Conservation (phyloP, 1,140 invertebrate species). For the Lutraria rhynchaena region DNA sequence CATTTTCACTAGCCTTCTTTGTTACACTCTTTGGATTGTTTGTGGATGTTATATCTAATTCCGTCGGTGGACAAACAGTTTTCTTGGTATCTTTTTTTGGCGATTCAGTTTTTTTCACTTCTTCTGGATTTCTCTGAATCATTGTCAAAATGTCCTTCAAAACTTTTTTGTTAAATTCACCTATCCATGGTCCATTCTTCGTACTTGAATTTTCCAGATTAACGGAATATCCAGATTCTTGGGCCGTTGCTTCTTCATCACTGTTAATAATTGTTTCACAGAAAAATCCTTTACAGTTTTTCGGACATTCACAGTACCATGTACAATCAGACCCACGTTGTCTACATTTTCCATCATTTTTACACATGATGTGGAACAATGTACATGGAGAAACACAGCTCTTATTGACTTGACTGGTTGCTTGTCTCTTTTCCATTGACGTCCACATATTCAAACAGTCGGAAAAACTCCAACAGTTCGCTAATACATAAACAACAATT, state of each 20-base stretch:
- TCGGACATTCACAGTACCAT: slow-evolving; percentile 51
- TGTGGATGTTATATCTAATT: no score
- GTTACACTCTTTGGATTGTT: no score
- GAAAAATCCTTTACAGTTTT: slow-evolving; percentile 52
- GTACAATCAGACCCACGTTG: slow-evolving; percentile 34
- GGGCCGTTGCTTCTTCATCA: background rate
- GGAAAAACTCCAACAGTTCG: background rate
- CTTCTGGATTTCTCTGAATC: slow-evolving; percentile 13
- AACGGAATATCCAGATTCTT: background rate
- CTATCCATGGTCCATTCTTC: slow-evolving; percentile 30
- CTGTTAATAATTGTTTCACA: slow-evolving; percentile 23
- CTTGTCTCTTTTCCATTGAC: slow-evolving; percentile 24
- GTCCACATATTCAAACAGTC: slow-evolving; percentile 38
- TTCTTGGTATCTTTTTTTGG: background rate
- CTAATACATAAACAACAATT: slow-evolving; percentile 1
- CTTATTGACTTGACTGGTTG: background rate
- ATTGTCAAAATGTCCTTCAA: slow-evolving; percentile 10
- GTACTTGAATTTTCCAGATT: slow-evolving; percentile 23
- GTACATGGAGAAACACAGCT: slow-evolving; percentile 43
- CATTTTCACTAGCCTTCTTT: no score
- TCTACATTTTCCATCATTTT: slow-evolving; percentile 53
- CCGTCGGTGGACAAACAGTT: no score
- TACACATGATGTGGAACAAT: slow-evolving; percentile 46
- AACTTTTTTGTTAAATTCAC: slow-evolving; percentile 29
- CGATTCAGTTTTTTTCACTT: slow-evolving; percentile 11